A percentile compares a stretch with the other conserved stretches of the same genome.
phyloP scores from a whole-genome alignment of 2,888 invertebrate species.

The Linnaemya vulpina region DNA sequence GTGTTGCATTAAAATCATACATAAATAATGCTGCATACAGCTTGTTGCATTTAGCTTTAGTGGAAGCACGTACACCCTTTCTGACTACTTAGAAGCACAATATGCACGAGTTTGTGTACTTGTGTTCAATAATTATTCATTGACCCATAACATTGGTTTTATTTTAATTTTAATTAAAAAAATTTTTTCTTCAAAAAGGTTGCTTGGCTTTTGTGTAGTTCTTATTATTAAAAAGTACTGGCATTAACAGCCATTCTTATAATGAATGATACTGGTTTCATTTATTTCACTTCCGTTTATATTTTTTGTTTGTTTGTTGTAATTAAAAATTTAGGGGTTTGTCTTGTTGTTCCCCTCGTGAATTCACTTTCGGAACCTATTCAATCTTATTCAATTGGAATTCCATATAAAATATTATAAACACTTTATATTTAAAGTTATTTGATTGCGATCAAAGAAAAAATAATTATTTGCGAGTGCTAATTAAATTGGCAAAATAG shows the following conservation, averaged over 20 bases:
- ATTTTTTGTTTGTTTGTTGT: conserved; percentile 5
- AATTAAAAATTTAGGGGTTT: conserved; percentile 17
- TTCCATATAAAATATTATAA: not conserved
- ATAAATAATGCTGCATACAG: conserved; percentile 39
- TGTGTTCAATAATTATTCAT: conserved; percentile 60
- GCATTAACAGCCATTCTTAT: conserved; percentile 11
- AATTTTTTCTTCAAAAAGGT: conserved; percentile 1
- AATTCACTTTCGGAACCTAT: not conserved
- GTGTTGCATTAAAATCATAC: conserved; percentile 12
- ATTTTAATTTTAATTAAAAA: conserved; percentile 14
- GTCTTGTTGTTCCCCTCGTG: not conserved
- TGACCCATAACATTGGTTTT: conserved; percentile 65
- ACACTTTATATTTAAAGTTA: not conserved
- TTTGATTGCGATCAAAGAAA: not conserved
- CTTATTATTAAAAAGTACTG: not conserved
- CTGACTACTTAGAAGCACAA: not conserved
- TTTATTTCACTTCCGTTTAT: conserved; percentile 55
- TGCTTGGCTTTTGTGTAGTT: conserved; percentile 10
- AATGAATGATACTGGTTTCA: conserved; percentile 16
- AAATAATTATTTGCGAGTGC: too few relatives aligned
- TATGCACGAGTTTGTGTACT: conserved; percentile 2
- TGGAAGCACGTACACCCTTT: conserved; percentile 38
- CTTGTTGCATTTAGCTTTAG: conserved; percentile 51
- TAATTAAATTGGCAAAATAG: too few relatives aligned
- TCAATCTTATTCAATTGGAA: conserved; percentile 3